These are phyloP conservation scores for Itoplectis maculator DNA, from an alignment of 2,888 invertebrate species.

Conservation along the genomic window DNA sequence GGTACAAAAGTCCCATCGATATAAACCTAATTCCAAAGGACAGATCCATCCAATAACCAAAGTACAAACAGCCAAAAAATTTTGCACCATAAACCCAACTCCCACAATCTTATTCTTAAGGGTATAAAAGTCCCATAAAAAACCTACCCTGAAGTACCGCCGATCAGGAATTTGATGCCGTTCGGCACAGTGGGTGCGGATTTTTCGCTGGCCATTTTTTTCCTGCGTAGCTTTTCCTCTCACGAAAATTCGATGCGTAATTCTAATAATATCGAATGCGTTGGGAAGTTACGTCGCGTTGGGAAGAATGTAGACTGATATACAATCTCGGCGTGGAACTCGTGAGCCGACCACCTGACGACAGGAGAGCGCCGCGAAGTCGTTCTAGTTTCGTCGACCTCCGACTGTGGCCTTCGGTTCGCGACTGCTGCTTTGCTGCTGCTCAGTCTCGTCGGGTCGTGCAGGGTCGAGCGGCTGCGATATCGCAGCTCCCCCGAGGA, in stretches of 20 bases:
- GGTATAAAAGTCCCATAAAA: constrained; percentile 1
- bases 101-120: too few species aligned
- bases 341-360: constrained; percentile 55
- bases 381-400: constrained; percentile 45
- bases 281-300: constrained; percentile 1
- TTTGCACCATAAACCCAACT: too few species aligned
- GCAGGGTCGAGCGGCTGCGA: constrained; percentile 22
- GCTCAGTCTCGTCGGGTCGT: constrained; percentile 27
- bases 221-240: neutral
- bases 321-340: neutral
- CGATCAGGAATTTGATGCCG: constrained; percentile 80
- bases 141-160: constrained; percentile 82
- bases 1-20: neutral
- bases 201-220: constrained; percentile 78
- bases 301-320: neutral
- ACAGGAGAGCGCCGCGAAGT: constrained; percentile 21
- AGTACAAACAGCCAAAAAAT: too few species aligned
- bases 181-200: constrained; percentile 81
- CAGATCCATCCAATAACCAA: too few species aligned
- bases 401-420: constrained; percentile 44
- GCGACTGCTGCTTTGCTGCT: constrained; percentile 4
- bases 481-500: too few species aligned
- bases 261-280: constrained; percentile 37
- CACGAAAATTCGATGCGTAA: neutral
- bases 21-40: too few species aligned